Percentiles rank a stretch among this genome's conserved stretches.
These are phyloP conservation scores for Benthosema pterotum DNA, from an alignment of 2,797 vertebrate genomes.

Conservation along the genomic window DNA sequence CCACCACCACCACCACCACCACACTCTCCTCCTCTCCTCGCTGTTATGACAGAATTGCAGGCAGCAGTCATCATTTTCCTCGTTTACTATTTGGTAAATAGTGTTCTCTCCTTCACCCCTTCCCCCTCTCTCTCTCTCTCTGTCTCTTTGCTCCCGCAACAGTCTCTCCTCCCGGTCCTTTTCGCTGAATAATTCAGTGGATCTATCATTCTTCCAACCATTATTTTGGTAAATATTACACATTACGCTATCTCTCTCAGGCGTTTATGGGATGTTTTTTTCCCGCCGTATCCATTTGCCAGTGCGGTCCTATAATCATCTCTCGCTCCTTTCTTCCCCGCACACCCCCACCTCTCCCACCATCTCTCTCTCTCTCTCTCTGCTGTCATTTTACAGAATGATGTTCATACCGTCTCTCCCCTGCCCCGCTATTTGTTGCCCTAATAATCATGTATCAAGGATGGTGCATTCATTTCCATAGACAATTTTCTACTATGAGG, in stretches of 20 bases:
- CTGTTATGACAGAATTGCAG: constrained; percentile 32
- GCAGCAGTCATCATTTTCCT: constrained; percentile 40
- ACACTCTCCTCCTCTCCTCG: background rate
- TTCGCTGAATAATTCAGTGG: constrained; percentile 61
- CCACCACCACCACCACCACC: background rate
- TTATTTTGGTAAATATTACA: constrained; percentile 57
- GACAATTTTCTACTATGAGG: constrained; percentile 55
- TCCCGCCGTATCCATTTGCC: constrained; percentile 56
- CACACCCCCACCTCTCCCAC: constrained; percentile 24
- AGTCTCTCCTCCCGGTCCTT: constrained; percentile 21
- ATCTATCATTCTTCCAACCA: constrained; percentile 53
- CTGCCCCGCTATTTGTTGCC: constrained; percentile 49
- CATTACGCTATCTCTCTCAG: constrained; percentile 54
- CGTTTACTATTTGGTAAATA: constrained; percentile 55
- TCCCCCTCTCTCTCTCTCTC: too few relatives aligned
- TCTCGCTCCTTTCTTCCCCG: constrained; percentile 11
- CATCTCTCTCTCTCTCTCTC: constrained; percentile 34
- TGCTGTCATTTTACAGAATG: too few relatives aligned
- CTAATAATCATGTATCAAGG: constrained; percentile 67
- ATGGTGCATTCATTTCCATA: constrained; percentile 46
- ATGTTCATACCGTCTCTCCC: constrained; percentile 32
- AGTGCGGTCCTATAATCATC: constrained; percentile 54
- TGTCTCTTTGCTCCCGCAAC: constrained; percentile 8
- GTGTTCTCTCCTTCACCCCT: constrained; percentile 38
- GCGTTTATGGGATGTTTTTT: constrained; percentile 52